A percentile compares a stretch with the other conserved stretches of the same genome.
Conservation (phyloP, 2,797 vertebrate genomes). For the Epinephelus coioides region DNA sequence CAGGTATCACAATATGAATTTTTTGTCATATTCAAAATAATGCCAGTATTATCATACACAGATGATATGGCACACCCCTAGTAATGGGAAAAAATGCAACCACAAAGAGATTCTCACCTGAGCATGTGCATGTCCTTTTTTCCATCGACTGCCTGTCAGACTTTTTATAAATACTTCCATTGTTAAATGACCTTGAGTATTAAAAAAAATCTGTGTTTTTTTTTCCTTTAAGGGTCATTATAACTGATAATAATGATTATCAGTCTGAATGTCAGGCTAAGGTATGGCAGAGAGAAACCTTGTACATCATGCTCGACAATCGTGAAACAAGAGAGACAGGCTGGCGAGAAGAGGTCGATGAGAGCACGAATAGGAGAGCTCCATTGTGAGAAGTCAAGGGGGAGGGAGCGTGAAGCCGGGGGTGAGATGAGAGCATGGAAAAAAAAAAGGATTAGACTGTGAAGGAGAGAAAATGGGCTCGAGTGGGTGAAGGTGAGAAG, state of each 20-base stretch:
- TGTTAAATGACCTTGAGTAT: no score
- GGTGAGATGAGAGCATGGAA: conserved; percentile 33
- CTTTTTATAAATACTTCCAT: no score
- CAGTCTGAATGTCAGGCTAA: conserved; percentile 15
- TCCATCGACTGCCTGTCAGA: no score
- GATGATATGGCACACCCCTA: no score
- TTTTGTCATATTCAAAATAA: no score
- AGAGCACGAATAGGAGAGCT: conserved; percentile 15
- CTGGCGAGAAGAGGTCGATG: conserved; percentile 7
- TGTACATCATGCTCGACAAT: conserved; percentile 13
- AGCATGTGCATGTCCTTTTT: no score
- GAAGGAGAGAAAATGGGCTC: conserved; percentile 31
- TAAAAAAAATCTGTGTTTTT: no score
- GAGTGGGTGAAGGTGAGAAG: conserved; percentile 56
- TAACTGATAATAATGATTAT: neutral
- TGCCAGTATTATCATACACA: no score
- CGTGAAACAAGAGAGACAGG: conserved; percentile 23
- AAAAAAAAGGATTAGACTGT: conserved; percentile 39
- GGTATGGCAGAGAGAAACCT: neutral
- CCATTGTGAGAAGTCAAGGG: conserved; percentile 26
- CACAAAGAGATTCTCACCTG: no score
- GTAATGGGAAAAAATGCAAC: no score
- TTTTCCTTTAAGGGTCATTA: no score
- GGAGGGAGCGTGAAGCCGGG: conserved; percentile 3
- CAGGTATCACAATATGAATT: no score